phyloP scores from a whole-genome alignment of 2,113 vertebrate genomes.

The Ifrita kowaldi region DNA sequence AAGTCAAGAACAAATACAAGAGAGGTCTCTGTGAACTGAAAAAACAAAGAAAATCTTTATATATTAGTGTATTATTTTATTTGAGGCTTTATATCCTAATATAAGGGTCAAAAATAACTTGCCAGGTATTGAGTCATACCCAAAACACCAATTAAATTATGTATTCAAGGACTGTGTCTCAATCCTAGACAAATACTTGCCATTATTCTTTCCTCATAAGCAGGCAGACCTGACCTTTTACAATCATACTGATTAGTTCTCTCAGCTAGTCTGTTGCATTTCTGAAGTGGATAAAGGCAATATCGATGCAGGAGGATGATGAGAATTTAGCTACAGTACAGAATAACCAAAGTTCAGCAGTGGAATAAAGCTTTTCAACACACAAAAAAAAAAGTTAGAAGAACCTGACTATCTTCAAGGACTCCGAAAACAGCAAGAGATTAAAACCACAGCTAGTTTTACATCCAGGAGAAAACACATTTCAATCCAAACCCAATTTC shows the following conservation, averaged over 20 bases:
- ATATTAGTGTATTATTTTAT: neutral
- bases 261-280: neutral
- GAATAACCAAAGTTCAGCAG: neutral
- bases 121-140: neutral
- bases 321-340: neutral
- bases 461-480: neutral
- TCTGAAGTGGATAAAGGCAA: neutral
- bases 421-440: neutral
- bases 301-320: neutral
- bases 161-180: neutral
- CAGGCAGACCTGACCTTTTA: neutral
- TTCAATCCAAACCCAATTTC: neutral
- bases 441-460: neutral
- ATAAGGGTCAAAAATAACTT: neutral
- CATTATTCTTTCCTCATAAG: neutral
- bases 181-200: neutral
- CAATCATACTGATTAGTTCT: neutral
- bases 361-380: neutral
- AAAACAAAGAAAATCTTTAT: neutral
- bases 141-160: neutral
- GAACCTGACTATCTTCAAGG: neutral
- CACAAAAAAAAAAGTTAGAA: neutral
- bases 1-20: neutral
- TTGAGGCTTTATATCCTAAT: neutral
- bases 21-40: neutral